Base-by-base conservation (phyloP, 1,140 invertebrate genomes). In the Belonocnema kinseyi region DNA sequence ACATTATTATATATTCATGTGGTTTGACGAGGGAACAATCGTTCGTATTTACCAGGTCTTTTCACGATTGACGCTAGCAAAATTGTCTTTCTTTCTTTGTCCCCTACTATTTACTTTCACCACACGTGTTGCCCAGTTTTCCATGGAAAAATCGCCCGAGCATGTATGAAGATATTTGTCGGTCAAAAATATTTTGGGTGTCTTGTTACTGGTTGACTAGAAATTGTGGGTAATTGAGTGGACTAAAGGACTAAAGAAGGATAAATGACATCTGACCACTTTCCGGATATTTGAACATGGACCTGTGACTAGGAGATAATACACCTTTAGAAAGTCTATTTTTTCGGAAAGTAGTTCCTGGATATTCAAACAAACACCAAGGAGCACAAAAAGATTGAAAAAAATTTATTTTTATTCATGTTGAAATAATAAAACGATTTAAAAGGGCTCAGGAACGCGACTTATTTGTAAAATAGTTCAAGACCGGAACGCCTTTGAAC, bases 1-100 rank as follows among this genome's bases (percentile, higher is more conserved):
- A 58, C 66, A 81, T 88, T 88, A 88, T 90, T 88, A 88, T 83
- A 88, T 85, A 90, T 89, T 88, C 88, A 88, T 87, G 85, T 80
- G 82, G 81, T 85, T 87, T 85, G 88, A 88, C 85, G 85, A 87
- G 82, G 81, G 86, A 89, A 90, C 88, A 90, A 90, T 90, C 77
- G 77, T 72, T 73, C 77, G 84, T 86, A 88, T 89, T 90, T 88
- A 84, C 87, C 80, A 78, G 81, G 73, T 80, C 85, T 84, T 87
- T 89, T 86, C 83, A 88, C 83, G 84, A 86, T 87, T 72, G 54
- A 72, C 79, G 80, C 79, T 77, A 50, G 26, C 51, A 5, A 19
- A 72, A 52, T 78, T 58, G 58, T 71, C 74, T 61, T 26, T 61
- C 54, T 21, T 56, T 56, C 40, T 61, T 19, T 61, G 54, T 58